These are phyloP conservation scores for Clunio marinus DNA, from an alignment of 2,888 invertebrate genomes.

Conservation along the genomic window DNA sequence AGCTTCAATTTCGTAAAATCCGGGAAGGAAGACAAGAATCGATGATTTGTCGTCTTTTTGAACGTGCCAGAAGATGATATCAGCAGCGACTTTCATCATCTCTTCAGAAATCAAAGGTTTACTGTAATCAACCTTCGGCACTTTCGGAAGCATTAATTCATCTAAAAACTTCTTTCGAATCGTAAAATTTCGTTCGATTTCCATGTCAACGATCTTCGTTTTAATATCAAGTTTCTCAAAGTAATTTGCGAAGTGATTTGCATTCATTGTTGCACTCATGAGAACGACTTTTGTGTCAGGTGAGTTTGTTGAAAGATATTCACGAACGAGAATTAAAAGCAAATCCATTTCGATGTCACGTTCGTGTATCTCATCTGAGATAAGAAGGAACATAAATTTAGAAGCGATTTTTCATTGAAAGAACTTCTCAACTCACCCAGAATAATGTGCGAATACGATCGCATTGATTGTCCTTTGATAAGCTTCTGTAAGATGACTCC, in stretches of 20 bases:
- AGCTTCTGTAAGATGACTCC: slow-evolving; percentile 78
- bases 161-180: no score
- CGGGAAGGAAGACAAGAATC: slow-evolving; percentile 85
- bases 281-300: slow-evolving; percentile 67
- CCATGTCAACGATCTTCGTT: background rate
- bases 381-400: no score
- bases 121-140: background rate
- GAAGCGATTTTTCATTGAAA: no score
- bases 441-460: slow-evolving; percentile 80
- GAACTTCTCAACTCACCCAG: no score
- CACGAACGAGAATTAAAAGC: slow-evolving; percentile 73
- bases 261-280: slow-evolving; percentile 92
- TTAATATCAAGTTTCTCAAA: no score
- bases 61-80: slow-evolving; percentile 53
- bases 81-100: slow-evolving; percentile 59
- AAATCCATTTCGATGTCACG: slow-evolving; percentile 91
- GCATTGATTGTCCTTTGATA: slow-evolving; percentile 65
- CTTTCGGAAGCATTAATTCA: no score
- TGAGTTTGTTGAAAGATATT: slow-evolving; percentile 64
- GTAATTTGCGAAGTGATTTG: slow-evolving; percentile 67
- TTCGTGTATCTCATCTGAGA: slow-evolving; percentile 96
- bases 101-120: slow-evolving; percentile 56
- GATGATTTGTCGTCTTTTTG: slow-evolving; percentile 54
- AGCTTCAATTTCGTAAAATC: slow-evolving; percentile 73
- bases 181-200: background rate